Evolutionary conservation across 2,888 invertebrate species (phyloP).

Genomic region (Megamerina dolium): DNA sequence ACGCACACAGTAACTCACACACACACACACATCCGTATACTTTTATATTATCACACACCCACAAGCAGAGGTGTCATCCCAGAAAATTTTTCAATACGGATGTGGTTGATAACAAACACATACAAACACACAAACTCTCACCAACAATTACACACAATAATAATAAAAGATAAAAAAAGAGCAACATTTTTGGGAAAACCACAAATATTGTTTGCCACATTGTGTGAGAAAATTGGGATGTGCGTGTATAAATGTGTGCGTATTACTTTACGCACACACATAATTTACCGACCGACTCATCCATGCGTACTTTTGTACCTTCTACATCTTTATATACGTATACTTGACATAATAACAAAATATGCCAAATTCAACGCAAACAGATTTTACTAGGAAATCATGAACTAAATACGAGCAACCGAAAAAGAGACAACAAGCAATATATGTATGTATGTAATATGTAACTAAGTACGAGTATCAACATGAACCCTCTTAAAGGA

Average conservation of each 20-base stretch:
- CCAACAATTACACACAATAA: not conserved
- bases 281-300: not conserved
- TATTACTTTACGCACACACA: not conserved
- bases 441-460: too few species aligned
- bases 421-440: too few species aligned
- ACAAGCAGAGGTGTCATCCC: not conserved
- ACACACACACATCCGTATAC: too few species aligned
- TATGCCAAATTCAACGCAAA: conserved; percentile 8
- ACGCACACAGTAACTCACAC: not conserved
- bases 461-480: too few species aligned
- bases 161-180: not conserved
- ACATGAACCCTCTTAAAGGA: too few species aligned
- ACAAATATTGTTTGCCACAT: not conserved
- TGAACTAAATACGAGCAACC: conserved; percentile 5
- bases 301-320: too few species aligned
- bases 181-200: not conserved
- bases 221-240: not conserved
- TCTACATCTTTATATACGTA: too few species aligned
- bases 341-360: not conserved
- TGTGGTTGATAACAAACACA: too few species aligned
- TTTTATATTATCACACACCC: not conserved
- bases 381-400: conserved; percentile 9
- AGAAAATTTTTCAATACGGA: not conserved
- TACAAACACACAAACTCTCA: too few species aligned
- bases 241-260: not conserved